Conservation (phyloP, 2,888 invertebrate species). For the Hololepta plana region DNA sequence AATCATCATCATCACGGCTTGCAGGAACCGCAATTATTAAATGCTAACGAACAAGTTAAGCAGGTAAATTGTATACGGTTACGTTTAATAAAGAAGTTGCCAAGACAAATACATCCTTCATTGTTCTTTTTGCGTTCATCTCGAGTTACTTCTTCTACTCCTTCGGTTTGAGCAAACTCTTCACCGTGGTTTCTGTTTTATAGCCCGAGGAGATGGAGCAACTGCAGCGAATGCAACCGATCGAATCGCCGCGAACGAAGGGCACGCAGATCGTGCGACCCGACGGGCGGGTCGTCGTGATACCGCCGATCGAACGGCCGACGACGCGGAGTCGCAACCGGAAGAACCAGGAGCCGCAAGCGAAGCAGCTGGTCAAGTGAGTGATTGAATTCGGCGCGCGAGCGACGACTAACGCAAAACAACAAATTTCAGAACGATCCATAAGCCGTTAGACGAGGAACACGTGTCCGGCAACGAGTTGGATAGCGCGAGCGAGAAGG, state of each 20-base stretch:
- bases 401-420: too few species aligned
- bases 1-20: slow-evolving; percentile 7
- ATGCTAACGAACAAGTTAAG: too few species aligned
- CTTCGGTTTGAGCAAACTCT: not conserved
- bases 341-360: slow-evolving; percentile 10
- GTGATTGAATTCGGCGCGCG: too few species aligned
- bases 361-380: slow-evolving; percentile 13
- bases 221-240: not conserved
- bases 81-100: too few species aligned
- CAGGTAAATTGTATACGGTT: too few species aligned
- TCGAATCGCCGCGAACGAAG: slow-evolving; percentile 10
- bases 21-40: too few species aligned
- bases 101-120: too few species aligned
- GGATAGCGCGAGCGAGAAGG: slow-evolving; percentile 19
- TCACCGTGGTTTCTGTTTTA: too few species aligned
- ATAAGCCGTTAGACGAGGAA: slow-evolving; percentile 23
- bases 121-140: slow-evolving; percentile 1
- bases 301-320: slow-evolving; percentile 70
- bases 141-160: not conserved
- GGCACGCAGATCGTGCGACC: slow-evolving; percentile 51
- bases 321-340: slow-evolving; percentile 57
- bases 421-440: slow-evolving; percentile 13
- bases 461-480: slow-evolving; percentile 25
- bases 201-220: too few species aligned
- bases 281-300: slow-evolving; percentile 56